phyloP scores from a whole-genome alignment of 2,797 vertebrate species.

The Paedocypris micromegethes region DNA sequence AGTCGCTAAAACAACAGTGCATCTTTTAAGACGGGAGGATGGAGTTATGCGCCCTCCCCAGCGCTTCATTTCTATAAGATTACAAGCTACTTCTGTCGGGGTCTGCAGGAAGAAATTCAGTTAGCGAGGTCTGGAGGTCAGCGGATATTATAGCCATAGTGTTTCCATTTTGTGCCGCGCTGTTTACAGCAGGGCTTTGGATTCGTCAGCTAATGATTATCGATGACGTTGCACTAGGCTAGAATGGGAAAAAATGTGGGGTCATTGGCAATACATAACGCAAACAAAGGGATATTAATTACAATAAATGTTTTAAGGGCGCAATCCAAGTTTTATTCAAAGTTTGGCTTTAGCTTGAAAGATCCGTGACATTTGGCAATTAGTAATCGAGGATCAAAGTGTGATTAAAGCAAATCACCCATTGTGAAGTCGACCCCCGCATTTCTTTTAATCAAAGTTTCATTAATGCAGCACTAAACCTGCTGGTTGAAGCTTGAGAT shows the following conservation, averaged over 20 bases:
- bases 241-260: conserved; percentile 17
- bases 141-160: conserved; percentile 29
- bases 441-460: conserved; percentile 52
- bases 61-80: conserved; percentile 38
- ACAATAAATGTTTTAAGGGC: no score
- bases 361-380: conserved; percentile 46
- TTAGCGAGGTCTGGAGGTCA: conserved; percentile 42
- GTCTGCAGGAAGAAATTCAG: conserved; percentile 42
- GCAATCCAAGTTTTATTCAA: conserved; percentile 2
- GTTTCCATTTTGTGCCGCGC: conserved; percentile 11
- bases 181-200: conserved; percentile 21
- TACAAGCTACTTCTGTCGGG: conserved; percentile 34
- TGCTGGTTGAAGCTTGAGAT: no score
- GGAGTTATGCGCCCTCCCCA: conserved; percentile 38
- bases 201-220: conserved; percentile 36
- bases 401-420: conserved; percentile 52
- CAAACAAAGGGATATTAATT: conserved; percentile 7
- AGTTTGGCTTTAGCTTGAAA: conserved; percentile 37
- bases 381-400: conserved; percentile 53
- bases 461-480: conserved; percentile 36
- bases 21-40: conserved; percentile 41
- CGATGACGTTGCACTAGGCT: conserved; percentile 19
- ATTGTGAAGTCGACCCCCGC: conserved; percentile 24
- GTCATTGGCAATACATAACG: conserved; percentile 24
- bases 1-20: conserved; percentile 43